Base-by-base conservation (phyloP, 2,888 invertebrate species). In the Caenorhabditis japonica region DNA sequence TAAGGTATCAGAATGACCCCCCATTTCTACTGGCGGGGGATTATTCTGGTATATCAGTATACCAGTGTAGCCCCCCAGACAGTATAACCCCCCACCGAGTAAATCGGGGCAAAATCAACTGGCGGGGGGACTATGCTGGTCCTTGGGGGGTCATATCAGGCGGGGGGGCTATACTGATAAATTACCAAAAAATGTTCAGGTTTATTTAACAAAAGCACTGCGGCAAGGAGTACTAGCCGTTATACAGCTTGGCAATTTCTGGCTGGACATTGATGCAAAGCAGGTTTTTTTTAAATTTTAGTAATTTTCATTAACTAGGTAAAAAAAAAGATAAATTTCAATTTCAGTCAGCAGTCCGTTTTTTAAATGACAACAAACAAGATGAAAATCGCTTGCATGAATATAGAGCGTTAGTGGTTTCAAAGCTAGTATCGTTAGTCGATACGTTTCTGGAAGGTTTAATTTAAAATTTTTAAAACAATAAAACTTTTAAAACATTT, bases 141-240 rank as follows among this genome's bases (percentile, higher is more conserved):
- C n/a, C n/a, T n/a, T n/a, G n/a, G n/a, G n/a, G n/a, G n/a, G n/a
- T n/a, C n/a, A n/a, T n/a, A n/a, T n/a, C n/a, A n/a, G n/a, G n/a
- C n/a, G n/a, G n/a, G n/a, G n/a, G n/a, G n/a, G n/a, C n/a, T n/a
- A n/a, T n/a, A n/a, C n/a, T n/a, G n/a, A n/a, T n/a, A n/a, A n/a
- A n/a, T n/a, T n/a, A n/a, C n/a, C n/a, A n/a, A 39, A 19, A 19
- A 44, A 44, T 44, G 15, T 19, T 44, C 44, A 58, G 59, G 59
- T 73, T 13, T 73, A 62, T 61, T 41, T 71, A 43, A 82, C 81
- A 47, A 44, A 44, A 51, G 74, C 68, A 12, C 33, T 74, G 3
- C 38, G 66, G 1, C 55, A 43, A 23, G 34, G 66, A 0, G 52
- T 73, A 21, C 27, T 73, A 10, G 41, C 55, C 17, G 73, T 73